Base-by-base conservation (phyloP, 2,113 vertebrate genomes). In the Meleagris gallopavo region DNA sequence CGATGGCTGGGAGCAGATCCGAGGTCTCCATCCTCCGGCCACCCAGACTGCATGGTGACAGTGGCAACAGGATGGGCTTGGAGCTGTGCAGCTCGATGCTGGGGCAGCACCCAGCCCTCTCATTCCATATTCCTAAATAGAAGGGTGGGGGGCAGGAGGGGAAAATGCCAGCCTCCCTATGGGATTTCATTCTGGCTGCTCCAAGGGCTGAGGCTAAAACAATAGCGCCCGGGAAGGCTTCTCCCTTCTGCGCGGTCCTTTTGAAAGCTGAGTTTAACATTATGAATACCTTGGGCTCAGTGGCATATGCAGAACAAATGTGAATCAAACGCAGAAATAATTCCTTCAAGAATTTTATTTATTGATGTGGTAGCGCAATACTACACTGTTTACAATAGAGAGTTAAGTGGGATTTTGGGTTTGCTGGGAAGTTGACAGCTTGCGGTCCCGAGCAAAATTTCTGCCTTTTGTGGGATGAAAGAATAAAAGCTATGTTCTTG, bases 251-350 rank as follows among this genome's bases (percentile, higher is more conserved):
- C 57, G 14, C 54, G 61, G 90, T 36, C 71, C 48, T 95, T 96
- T 94, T 78, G 91, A 97, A 92, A 77, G 85, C 73, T 22, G 77
- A 77, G 93, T 11, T 40, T 72, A 95, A 43, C 83, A 12, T 61
- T 32, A 67, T 2, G 94, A 96, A 97, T 97, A 97, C 96, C 95
- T 96, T 95, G 88, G 90, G 91, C 96, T 97, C 94, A 78, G 93
- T 52, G 96, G 96, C 97, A 98, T 98, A 94, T 98, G 97, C 95
- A 92, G 97, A 98, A 96, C 98, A 98, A 98, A 98, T 98, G 97
- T 97, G 97, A 97, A 93, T 97, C 93, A 96, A 98, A 96, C 96
- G 81, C 88, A 74, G 45, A 75, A 95, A 88, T 96, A 95, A 97
- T 97, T 97, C 95, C 96, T 97, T 91, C 90, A 96, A 94, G 96